Evolutionary conservation across 1,140 invertebrate species (phyloP).

Genomic region (Lordiphosa collinella): DNA sequence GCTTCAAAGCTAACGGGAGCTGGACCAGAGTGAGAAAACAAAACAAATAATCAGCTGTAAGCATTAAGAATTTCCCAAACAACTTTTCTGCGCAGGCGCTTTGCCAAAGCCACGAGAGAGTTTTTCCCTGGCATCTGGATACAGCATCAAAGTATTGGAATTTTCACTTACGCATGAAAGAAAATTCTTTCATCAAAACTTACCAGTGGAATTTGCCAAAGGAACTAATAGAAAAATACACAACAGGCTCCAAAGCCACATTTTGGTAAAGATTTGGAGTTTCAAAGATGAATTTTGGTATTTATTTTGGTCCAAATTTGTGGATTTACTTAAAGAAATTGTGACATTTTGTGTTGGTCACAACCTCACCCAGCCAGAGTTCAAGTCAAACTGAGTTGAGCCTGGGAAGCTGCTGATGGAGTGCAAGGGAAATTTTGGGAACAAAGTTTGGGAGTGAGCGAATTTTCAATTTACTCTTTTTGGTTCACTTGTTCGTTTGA

Average conservation of each 20-base stretch:
- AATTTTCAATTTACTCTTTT: no score
- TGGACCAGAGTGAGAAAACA: no score
- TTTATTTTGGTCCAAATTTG: constrained; percentile 1
- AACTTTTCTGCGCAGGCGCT: constrained; percentile 45
- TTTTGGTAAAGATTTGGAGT: constrained; percentile 14
- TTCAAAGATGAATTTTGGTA: constrained; percentile 4
- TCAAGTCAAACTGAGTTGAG: background rate
- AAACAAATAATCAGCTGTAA: constrained; percentile 3
- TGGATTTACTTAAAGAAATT: constrained; percentile 1
- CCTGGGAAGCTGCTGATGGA: background rate
- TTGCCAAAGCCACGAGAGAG: no score
- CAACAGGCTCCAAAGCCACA: constrained; percentile 54
- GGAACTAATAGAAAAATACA: constrained; percentile 50
- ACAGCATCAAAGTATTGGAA: constrained; percentile 62
- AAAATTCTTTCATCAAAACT: constrained; percentile 15
- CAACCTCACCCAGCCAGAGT: background rate
- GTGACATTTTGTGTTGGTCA: constrained; percentile 6
- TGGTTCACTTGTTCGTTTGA: no score
- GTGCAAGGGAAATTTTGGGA: background rate
- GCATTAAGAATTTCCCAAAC: constrained; percentile 45
- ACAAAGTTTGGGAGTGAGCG: no score
- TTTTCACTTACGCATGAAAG: constrained; percentile 30
- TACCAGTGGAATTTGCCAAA: constrained; percentile 64
- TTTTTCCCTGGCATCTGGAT: constrained; percentile 44
- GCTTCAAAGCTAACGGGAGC: constrained; percentile 84